Percentiles rank a stretch among this genome's conserved stretches.
Conservation (phyloP, 2,888 invertebrate genomes). For the Serripes groenlandicus region DNA sequence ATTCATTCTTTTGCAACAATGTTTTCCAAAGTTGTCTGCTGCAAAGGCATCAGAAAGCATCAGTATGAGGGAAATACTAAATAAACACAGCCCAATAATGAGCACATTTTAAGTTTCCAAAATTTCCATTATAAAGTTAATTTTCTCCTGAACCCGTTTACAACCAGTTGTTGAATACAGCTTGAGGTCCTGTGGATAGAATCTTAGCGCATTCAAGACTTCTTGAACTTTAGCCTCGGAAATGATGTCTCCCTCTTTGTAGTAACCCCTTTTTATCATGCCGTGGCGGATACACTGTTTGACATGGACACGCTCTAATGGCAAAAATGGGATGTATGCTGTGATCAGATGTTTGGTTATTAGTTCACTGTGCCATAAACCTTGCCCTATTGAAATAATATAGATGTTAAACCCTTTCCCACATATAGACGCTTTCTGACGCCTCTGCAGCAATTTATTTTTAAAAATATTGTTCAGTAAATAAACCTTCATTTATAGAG, state of each 20-base stretch:
- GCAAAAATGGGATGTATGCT: constrained; percentile 97
- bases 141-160: constrained; percentile 93
- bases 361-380: constrained; percentile 93
- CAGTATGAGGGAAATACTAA: too few species aligned
- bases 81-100: too few species aligned
- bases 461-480: too few species aligned
- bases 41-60: too few species aligned
- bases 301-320: constrained; percentile 95
- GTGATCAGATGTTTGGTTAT: constrained; percentile 96
- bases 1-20: too few species aligned
- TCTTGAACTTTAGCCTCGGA: constrained; percentile 87
- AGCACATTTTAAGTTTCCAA: too few species aligned
- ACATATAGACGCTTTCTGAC: too few species aligned
- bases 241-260: constrained; percentile 50
- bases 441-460: too few species aligned
- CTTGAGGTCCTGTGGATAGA: constrained; percentile 91
- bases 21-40: too few species aligned
- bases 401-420: too few species aligned
- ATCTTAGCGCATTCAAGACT: constrained; percentile 90
- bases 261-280: constrained; percentile 86
- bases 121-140: constrained; percentile 77
- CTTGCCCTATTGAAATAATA: too few species aligned
- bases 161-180: constrained; percentile 96
- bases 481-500: too few species aligned
- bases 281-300: constrained; percentile 91